Percentiles rank a stretch among this genome's conserved stretches.
These are phyloP conservation scores for Danio choprae DNA, from an alignment of 2,797 vertebrate species.

Conservation along the genomic window DNA sequence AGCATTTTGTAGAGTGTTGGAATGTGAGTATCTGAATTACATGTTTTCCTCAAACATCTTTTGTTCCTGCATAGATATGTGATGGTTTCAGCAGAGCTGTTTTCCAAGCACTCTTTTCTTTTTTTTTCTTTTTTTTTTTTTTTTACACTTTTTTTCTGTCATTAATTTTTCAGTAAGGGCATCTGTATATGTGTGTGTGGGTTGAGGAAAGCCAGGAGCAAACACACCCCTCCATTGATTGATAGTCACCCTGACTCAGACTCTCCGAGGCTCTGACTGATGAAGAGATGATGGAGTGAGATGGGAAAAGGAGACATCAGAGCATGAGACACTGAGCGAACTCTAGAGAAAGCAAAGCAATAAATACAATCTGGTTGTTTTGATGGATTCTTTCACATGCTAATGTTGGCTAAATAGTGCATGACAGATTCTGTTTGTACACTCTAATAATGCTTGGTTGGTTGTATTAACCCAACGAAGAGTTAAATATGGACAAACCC, in stretches of 20 bases:
- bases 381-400: neutral
- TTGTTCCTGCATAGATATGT: neutral
- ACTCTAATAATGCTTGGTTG: neutral
- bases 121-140: neutral
- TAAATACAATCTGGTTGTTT: neutral
- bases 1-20: too few species aligned
- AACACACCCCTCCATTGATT: slow-evolving; percentile 12
- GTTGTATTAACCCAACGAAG: too few species aligned
- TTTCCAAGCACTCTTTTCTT: neutral
- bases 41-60: neutral
- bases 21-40: neutral
- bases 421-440: neutral
- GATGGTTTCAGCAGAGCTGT: neutral
- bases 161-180: slow-evolving; percentile 5
- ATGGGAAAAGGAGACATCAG: neutral
- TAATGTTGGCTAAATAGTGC: neutral
- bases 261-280: slow-evolving; percentile 15
- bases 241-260: slow-evolving; percentile 7
- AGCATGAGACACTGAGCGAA: neutral
- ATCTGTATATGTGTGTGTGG: slow-evolving; percentile 14
- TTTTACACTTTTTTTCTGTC: neutral
- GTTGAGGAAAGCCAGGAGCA: neutral
- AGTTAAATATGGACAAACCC: too few species aligned
- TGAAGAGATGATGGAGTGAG: slow-evolving; percentile 1
- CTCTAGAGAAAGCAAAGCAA: neutral